These are phyloP conservation scores for Aphidius gifuensis DNA, from an alignment of 1,140 invertebrate genomes.

Conservation along the genomic window DNA sequence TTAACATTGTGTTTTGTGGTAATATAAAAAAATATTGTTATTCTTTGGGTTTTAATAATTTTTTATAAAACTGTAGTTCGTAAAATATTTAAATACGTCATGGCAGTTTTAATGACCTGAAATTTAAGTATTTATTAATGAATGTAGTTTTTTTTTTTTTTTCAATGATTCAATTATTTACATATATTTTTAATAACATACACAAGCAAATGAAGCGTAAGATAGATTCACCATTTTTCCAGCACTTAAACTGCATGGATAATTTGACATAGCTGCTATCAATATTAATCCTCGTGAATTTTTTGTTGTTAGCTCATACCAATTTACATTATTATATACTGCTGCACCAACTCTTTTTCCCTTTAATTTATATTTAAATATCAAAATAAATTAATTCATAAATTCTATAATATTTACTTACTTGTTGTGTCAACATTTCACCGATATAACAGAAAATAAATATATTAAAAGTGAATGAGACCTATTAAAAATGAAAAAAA, in stretches of 20 bases:
- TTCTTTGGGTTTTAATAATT: background rate
- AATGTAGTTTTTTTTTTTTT: background rate
- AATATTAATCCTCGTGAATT: slow-evolving; percentile 27
- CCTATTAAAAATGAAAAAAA: no score
- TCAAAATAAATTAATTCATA: no score
- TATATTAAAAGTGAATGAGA: slow-evolving; percentile 36
- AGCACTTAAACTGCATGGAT: slow-evolving; percentile 35
- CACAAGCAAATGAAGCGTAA: slow-evolving; percentile 34
- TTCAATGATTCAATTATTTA: slow-evolving; percentile 5
- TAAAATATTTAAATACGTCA: slow-evolving; percentile 25
- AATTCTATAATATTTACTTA: background rate
- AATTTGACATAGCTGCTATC: slow-evolving; percentile 30
- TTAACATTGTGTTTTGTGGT: no score
- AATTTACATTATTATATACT: slow-evolving; percentile 30
- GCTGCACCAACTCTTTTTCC: slow-evolving; percentile 27
- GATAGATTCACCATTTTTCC: slow-evolving; percentile 39
- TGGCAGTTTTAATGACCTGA: slow-evolving; percentile 19
- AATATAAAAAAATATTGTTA: no score
- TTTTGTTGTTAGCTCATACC: slow-evolving; percentile 36
- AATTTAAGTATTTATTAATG: background rate
- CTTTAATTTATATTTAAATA: background rate
- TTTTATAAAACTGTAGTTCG: slow-evolving; percentile 18
- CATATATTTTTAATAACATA: slow-evolving; percentile 26
- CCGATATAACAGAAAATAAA: slow-evolving; percentile 23
- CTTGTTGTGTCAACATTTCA: slow-evolving; percentile 14